Evolutionary conservation across 1,140 invertebrate species (phyloP), one percentile per base, ranked within the genome.

Genomic region (Ostrea denselamellosa): DNA sequence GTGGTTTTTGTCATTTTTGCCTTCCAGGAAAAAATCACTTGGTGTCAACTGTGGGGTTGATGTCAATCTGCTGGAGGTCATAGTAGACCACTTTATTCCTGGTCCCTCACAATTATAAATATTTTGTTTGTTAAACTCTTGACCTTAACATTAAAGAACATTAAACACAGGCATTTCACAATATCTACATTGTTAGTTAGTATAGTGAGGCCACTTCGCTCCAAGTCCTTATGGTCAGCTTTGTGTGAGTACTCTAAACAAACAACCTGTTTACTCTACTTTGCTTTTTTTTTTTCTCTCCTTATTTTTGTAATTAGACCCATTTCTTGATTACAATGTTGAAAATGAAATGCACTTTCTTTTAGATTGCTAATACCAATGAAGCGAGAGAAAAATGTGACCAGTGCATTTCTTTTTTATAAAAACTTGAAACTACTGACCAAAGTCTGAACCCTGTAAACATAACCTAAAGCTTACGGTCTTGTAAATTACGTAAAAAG

Each of bases 11-110:
- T 77, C 68, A 22, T 14, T 71, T 34, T 10, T 28, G 68, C 68
- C 68, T 77, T 25, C 10, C 68, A 77, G 68, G 68, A 77, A 77
- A 77, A 77, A 77, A 77, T 77, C 68, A 77, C 68, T 77, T 77
- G 68, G 68, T 77, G 68, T 77, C 68, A 77, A 77, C 25, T 34
- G 14, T 34, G 25, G 68, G 10, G 25, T 8, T 77, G 68, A 77
- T 77, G 68, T 77, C 68, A 77, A 25, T 44, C 68, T 12, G 68
- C 28, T 25, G 28, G 28, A 25, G 28, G 28, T 25, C 28, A 25
- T 77, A 77, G 28, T 77, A 28, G 5, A 34, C 22, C 22, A 77
- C 68, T 77, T 77, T 77, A 77, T 28, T 8, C 7, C 28, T 34
- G 68, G 25, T 0, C 68, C 68, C 22, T 77, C 68, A 34, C 68